Evolutionary conservation across 2,113 vertebrate species (phyloP), one percentile per base, ranked within the genome.

Genomic region (Pangasianodon gigas): DNA sequence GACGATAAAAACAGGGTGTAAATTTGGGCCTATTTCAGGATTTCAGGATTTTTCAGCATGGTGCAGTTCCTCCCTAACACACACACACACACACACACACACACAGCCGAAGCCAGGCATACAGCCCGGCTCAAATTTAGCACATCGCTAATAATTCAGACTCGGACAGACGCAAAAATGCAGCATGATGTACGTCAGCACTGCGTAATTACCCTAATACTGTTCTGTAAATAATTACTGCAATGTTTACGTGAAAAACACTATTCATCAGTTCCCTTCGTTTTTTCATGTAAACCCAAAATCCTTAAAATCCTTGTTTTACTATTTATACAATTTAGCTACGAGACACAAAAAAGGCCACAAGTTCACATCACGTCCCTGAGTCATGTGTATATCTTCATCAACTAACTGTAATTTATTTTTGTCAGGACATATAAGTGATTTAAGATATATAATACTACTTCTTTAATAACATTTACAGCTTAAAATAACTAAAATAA

Each of bases 121-220:
- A 67, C 54, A 37, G 87, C 74, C 87, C 85, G 65, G 90, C 32
- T 75, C 86, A 67, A 65, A 60, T 75, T 58, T 67, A 87, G n/a
- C 86, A 86, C 65, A 88, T 58, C 58, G 19, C 67, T 48, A 71
- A 79, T 62, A 5, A 80, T n/a, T 51, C 56, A 8, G 75, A 51
- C 29, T n/a, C 24, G 0, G 24, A 46, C 37, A n/a, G 24, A 79
- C 9, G 26, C 52, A 60, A n/a, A 60, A 41, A 18, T n/a, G 11
- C 19, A 51, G 54, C 19, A n/a, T n/a, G 44, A 81, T 46, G 37
- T 9, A 26, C 52, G 51, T 46, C 80, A 13, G 54, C 41, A 26
- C 52, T 3, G n/a, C 10, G 19, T 6, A 58, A 26, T 16, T 51
- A 14, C 26, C 29, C 46, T 16, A 4, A 46, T 7, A 46, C 74